Base-by-base conservation (phyloP, 2,797 vertebrate species). In the Neostethus bicornis region DNA sequence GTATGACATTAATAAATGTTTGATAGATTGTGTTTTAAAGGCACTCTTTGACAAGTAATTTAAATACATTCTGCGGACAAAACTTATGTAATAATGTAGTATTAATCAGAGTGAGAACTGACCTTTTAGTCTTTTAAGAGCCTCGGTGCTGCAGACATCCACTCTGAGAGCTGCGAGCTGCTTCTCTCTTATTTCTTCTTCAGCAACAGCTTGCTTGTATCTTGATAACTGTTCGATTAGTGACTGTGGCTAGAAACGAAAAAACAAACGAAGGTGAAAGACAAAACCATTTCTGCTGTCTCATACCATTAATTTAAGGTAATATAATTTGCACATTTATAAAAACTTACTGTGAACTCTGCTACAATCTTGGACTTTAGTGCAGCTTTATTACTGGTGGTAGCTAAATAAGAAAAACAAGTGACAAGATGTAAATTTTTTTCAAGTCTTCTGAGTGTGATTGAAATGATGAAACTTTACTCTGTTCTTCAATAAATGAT, bases 361-460 rank as follows among this genome's bases (percentile, higher is more conserved):
- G 96, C 96, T 17, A 99, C 94, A 31, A 99, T 97, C 92, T 98
- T 99, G 38, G 96, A 98, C 82, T 98, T 98, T 48, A 98, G 86
- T 48, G 93, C 95, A 51, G 95, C 94, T 92, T 98, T 98, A 0
- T 94, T 90, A 72, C 92, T 96, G 0, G 71, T 37, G 38, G 93
- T 85, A 2, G 89, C 94, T 94, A 83, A 4, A 48, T 11, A 61
- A 59, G 11, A 37, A 68, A 49, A 51, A 20, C 1, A 10, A 35
- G 4, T 3, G 62, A 23, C 13, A 28, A 16, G 8, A 53, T 55
- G 53, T 53, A 42, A 11, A 13, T 12, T 26, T 48, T 6, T 47
- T n/a, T n/a, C n/a, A n/a, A n/a, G n/a, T n/a, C n/a, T n/a, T n/a
- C n/a, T n/a, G n/a, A n/a, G 7, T 7, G 14, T 13, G 29, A 32